Evolutionary conservation across 2,797 vertebrate species (phyloP).

Genomic region (Liparis tanakae): DNA sequence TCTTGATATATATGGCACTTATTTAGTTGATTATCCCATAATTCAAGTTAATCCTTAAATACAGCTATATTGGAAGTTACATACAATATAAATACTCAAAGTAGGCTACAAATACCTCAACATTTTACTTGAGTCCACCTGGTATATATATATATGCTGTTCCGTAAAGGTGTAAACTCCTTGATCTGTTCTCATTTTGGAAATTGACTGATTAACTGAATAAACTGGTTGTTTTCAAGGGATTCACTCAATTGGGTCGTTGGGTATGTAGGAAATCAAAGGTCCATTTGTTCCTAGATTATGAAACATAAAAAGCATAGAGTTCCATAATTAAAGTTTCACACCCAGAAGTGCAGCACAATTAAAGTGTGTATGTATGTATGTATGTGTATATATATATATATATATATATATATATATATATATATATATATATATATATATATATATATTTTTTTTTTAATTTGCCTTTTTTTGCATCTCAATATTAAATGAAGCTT

Average conservation of each 20-base stretch:
- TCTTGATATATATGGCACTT: neutral
- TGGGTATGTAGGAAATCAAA: neutral
- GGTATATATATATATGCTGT: neutral
- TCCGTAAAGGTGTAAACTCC: neutral
- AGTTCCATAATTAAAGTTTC: neutral
- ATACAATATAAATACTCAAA: no score
- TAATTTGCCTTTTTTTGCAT: neutral
- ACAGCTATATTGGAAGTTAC: no score
- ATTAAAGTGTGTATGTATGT: no score
- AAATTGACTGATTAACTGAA: neutral
- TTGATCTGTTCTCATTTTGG: neutral
- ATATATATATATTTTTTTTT: no score
- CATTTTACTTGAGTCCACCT: neutral
- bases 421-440: no score
- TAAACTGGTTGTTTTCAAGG: neutral
- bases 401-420: no score
- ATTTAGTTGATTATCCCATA: neutral
- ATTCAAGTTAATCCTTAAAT: neutral
- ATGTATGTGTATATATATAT: no score
- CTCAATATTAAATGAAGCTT: neutral
- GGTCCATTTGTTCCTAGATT: neutral
- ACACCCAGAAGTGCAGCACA: neutral
- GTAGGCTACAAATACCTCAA: neutral
- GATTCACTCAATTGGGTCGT: neutral
- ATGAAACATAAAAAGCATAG: neutral